Evolutionary conservation across 2,888 invertebrate species (phyloP), one percentile per base, ranked within the genome.

Genomic region (Opisthograptis luteolata): DNA sequence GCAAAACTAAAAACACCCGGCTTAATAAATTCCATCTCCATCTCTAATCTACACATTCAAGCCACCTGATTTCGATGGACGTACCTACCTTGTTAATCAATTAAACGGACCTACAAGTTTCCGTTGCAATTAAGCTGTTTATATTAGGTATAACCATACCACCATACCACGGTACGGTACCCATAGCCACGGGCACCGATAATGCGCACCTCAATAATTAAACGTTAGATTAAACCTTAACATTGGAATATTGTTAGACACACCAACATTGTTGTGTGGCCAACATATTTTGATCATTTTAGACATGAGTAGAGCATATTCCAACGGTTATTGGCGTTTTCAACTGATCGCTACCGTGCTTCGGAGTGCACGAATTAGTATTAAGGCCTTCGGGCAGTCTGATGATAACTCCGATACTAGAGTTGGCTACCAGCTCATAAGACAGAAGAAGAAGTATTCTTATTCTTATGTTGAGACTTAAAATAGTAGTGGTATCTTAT

Each of bases 81-180:
- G 70, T 61, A 64, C n/a, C n/a, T n/a, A n/a, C n/a, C n/a, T n/a
- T n/a, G 66, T 68, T 73, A 79, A 80, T 78, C 72, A 79, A 81
- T 79, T 76, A 76, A 66, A 67, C 55, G 61, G 62, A 73, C 72
- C 69, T 69, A 71, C 71, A 75, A 76, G 74, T 76, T 80, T 73
- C 62, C 64, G 72, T 66, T 71, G 69, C 71, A 79, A 73, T 78
- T 73, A 66, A 75, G 68, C 70, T 73, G 68, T 72, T 71, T 76
- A 74, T 73, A 63, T 74, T 71, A 74, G 66, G 64, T 66, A 73
- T 74, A 70, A 74, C 64, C n/a, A n/a, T n/a, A n/a, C n/a, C n/a
- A n/a, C n/a, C n/a, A n/a, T n/a, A n/a, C n/a, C n/a, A n/a, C n/a
- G n/a, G n/a, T n/a, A n/a, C n/a, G n/a, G n/a, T n/a, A n/a, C 60